These are phyloP conservation scores for Drosophila suzukii DNA, from an alignment of 1,140 invertebrate species.

Conservation along the genomic window DNA sequence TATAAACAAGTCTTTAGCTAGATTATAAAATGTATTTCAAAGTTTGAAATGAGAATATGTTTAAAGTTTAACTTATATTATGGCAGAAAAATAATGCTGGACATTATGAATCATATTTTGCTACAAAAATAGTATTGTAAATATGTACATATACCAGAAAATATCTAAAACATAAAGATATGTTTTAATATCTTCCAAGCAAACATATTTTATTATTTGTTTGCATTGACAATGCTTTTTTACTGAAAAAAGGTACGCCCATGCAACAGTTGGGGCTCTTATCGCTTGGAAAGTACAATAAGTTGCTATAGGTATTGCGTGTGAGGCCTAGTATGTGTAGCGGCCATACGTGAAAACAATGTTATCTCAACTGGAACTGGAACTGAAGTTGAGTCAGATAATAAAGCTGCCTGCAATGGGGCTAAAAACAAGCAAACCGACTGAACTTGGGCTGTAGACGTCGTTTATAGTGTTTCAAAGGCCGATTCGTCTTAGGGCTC, in stretches of 20 bases:
- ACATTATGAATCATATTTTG: too few species aligned
- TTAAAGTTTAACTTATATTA: too few species aligned
- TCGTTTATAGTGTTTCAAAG: background rate
- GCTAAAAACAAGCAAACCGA: conserved; percentile 10
- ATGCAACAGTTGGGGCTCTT: conserved; percentile 22
- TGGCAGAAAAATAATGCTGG: too few species aligned
- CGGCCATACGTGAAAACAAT: conserved; percentile 23
- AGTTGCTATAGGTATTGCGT: conserved; percentile 19
- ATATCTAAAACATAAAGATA: background rate
- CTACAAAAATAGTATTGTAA: background rate
- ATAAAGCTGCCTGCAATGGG: conserved; percentile 1
- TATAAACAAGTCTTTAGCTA: too few species aligned
- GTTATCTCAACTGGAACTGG: conserved; percentile 58
- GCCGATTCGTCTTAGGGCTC: conserved; percentile 22
- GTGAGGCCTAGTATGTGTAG: conserved; percentile 4
- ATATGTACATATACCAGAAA: too few species aligned
- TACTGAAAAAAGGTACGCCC: conserved; percentile 11
- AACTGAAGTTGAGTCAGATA: conserved; percentile 61
- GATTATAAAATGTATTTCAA: too few species aligned
- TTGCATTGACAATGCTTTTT: background rate
- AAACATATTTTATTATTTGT: background rate
- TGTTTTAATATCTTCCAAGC: background rate
- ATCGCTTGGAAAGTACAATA: conserved; percentile 23
- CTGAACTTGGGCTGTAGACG: background rate
- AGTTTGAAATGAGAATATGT: too few species aligned